phyloP scores from a whole-genome alignment of 2,113 vertebrate species.

The Dipodomys merriami region DNA sequence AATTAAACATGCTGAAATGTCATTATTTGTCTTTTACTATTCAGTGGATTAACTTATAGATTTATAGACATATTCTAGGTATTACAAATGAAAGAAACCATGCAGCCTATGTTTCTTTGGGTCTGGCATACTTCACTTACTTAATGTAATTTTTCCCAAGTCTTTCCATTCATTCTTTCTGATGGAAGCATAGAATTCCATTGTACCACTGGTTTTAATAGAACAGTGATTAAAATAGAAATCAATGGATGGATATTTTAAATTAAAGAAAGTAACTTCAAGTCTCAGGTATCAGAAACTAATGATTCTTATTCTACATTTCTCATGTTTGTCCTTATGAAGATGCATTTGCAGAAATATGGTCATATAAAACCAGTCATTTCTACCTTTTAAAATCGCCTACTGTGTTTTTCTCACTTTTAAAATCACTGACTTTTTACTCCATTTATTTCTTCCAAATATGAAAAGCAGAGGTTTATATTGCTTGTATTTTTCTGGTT shows the following conservation, averaged over 20 bases:
- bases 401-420: neutral
- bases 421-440: slow-evolving; percentile 11
- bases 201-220: neutral
- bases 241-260: neutral
- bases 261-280: neutral
- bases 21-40: too few relatives aligned
- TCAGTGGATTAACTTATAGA: too few relatives aligned
- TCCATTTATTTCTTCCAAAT: neutral
- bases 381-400: neutral
- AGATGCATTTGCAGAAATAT: neutral
- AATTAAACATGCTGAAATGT: too few relatives aligned
- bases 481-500: neutral
- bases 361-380: neutral
- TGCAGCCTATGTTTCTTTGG: too few relatives aligned
- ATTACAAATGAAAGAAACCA: too few relatives aligned
- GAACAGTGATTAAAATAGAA: neutral
- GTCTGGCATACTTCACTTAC: too few relatives aligned
- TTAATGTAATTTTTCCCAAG: too few relatives aligned
- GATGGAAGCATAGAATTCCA: too few relatives aligned
- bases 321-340: neutral
- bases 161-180: too few relatives aligned
- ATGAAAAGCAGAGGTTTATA: neutral
- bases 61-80: too few relatives aligned
- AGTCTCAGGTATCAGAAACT: neutral
- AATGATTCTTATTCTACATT: neutral